Conservation (phyloP, 2,113 vertebrate species). For the Alouatta palliata region DNA sequence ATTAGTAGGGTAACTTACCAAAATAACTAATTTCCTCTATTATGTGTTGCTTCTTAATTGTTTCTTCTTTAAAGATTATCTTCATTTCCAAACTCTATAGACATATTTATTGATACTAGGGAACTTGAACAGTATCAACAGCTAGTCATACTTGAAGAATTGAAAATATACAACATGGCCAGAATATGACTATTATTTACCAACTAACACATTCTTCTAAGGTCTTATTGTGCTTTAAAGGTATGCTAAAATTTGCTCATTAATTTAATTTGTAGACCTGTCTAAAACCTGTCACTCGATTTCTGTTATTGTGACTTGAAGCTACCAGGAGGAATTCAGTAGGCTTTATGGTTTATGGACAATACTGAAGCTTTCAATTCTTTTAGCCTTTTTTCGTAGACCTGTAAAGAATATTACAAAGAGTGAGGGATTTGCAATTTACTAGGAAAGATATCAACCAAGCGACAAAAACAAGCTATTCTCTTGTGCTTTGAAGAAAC, state of each 20-base stretch:
- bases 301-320: not conserved
- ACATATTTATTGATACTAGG: not conserved
- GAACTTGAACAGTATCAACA: not conserved
- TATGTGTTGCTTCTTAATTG: not conserved
- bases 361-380: not conserved
- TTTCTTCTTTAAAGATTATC: not conserved
- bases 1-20: not conserved
- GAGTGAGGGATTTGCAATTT: not conserved
- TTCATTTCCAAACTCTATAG: not conserved
- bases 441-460: not conserved
- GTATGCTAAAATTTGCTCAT: not conserved
- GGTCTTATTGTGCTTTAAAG: not conserved
- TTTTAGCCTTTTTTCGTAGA: not conserved
- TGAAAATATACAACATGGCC: not conserved
- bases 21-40: not conserved
- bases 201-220: not conserved
- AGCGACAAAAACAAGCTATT: not conserved
- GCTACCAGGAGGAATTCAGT: not conserved
- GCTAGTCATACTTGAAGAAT: not conserved
- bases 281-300: not conserved
- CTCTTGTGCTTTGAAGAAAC: constrained; percentile 1
- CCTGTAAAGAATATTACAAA: not conserved
- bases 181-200: not conserved
- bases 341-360: not conserved
- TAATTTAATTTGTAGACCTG: not conserved